Base-by-base conservation (phyloP, 2,888 invertebrate species). In the Lissocephala sabroskyi region DNA sequence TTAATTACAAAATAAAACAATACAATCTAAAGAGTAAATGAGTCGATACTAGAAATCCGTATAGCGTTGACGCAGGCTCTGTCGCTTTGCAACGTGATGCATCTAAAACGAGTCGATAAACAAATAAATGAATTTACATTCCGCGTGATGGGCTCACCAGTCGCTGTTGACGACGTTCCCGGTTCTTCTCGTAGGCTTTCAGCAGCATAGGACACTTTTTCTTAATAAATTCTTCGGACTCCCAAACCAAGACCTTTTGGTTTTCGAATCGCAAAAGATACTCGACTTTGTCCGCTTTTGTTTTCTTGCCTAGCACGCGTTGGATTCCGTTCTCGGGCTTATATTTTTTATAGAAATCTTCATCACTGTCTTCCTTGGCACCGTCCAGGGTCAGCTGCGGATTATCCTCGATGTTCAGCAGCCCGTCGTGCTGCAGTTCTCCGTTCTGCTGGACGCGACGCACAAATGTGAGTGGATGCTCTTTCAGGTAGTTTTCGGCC, bases 281-380 rank as follows among this genome's bases (percentile, higher is more conserved):
- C 60, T 79, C 73, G 35, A 82, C 71, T 68, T 79, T 79, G 49
- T 78, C 80, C 50, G 70, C 70, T 55, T 76, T 78, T 1, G 64
- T 73, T 30, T 78, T 70, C 46, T 79, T 81, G 49, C 81, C 81
- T 5, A 82, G 49, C 10, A 81, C 55, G 33, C 66, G 73, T 16
- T 79, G 65, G 2, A 81, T 71, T 41, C 81, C 82, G 32, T 81
- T 82, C 37, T 82, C 82, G 1, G 80, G 68, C 17, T 60, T 59
- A 23, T 62, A 62, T 29, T 68, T 59, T n/a, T 59, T 70, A 48
- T 71, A 76, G 36, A 68, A 59, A 48, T 71, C 65, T 3, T 65
- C 74, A 29, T 75, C 80, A 39, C 52, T 54, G 41, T 52, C 40
- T 13, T 45, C 41, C 6, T 41, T 23, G 9, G 39, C 30, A 11